These are phyloP conservation scores for Casuarius casuarius DNA, from an alignment of 2,113 vertebrate species.

Conservation along the genomic window DNA sequence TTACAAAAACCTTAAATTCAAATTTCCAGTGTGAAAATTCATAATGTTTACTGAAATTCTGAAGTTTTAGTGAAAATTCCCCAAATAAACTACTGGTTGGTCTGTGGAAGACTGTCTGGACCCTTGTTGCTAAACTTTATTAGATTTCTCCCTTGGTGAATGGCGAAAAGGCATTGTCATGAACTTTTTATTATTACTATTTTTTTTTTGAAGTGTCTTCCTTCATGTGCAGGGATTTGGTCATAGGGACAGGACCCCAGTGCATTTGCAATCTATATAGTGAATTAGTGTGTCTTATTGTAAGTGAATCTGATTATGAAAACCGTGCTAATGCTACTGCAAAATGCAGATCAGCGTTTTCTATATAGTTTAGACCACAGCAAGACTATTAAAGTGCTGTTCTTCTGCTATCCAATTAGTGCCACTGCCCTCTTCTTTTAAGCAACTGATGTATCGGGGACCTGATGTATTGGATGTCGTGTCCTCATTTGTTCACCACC, in stretches of 20 bases:
- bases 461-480: background rate
- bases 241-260: no score
- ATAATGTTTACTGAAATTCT: background rate
- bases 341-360: background rate
- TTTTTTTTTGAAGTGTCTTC: no score
- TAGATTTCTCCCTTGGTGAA: background rate
- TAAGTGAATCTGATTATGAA: background rate
- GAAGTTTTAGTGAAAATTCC: background rate
- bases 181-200: background rate
- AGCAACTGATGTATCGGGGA: background rate
- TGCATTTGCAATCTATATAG: no score
- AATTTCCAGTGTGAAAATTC: background rate
- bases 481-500: background rate
- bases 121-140: background rate
- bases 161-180: background rate
- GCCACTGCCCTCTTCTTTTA: background rate
- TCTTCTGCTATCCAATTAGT: background rate
- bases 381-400: background rate
- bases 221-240: no score
- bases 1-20: background rate
- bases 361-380: background rate
- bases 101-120: background rate
- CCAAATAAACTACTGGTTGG: background rate
- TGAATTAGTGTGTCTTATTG: no score
- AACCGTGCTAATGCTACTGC: background rate